Base-by-base conservation (phyloP, 2,797 vertebrate genomes). In the Lepilemur septentrionalis region DNA sequence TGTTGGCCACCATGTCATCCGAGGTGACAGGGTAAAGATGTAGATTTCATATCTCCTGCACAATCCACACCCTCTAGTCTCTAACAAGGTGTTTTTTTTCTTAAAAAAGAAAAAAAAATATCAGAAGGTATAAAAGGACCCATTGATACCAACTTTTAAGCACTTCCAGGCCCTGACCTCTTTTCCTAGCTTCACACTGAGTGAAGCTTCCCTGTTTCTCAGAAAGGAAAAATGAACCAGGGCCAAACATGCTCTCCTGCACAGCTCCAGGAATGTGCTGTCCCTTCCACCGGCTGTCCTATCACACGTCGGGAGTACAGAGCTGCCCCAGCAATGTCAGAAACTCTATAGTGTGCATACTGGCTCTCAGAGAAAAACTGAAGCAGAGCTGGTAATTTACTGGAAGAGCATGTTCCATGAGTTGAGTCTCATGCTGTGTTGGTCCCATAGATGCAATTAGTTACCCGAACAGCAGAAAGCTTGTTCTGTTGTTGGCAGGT, bases 391-490 rank as follows among this genome's bases (percentile, higher is more conserved):
- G 76, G 91, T 87, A 38, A 92, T 97, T 97, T 96, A 95, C 84
- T 89, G 55, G 67, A 95, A 88, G 93, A 96, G 48, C 88, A 89
- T 76, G 7, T 95, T 94, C n/a, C 95, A 89, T 46, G 48, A 90
- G 95, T 97, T 96, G 75, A 82, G 97, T 63, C 91, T 96, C 95
- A 91, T 79, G 96, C 79, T 98, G 97, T 96, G 96, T 97, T 94
- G 97, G 95, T 98, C 95, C 97, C 98, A 96, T 96, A 97, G 98
- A 98, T 90, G 93, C 97, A 98, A 98, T 98, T 98, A 98, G 97
- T 97, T 98, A 97, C 89, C 92, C 96, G 38, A 87, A 41, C 70
- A 97, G 97, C 97, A 97, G 95, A 98, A 95, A 97, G 94, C 97
- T 96, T 93, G 80, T 95, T 97, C 96, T 91, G 80, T 95, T 80